Evolutionary conservation across 2,797 vertebrate genomes (phyloP), one percentile per base, ranked within the genome.

Genomic region (Columba guinea): DNA sequence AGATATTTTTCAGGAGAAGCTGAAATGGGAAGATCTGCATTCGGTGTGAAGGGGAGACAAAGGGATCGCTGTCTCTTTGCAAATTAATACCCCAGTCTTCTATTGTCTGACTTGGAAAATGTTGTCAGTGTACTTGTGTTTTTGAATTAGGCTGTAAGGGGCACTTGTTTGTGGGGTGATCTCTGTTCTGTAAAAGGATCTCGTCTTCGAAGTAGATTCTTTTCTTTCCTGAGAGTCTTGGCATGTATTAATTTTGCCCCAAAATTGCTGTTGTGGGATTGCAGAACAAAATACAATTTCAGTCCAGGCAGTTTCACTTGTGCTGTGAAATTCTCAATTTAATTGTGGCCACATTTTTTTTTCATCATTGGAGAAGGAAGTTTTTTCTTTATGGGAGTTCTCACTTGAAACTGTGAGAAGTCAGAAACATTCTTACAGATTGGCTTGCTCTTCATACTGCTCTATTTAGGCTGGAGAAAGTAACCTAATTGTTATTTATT

Each of bases 11-110:
- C 82, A 90, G 87, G 70, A 94, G 71, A 89, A 91, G 84, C 21
- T 79, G 71, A 90, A 83, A 74, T 74, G 87, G 39, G 65, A 78
- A 87, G 35, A 49, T 89, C 79, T 96, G 68, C 81, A 27, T 93
- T 88, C 32, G 3, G 63, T 96, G 84, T 85, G 90, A 92, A 89
- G 81, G 71, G 48, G 84, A 96, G 94, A 94, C 80, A 52, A 95
- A 94, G 94, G 90, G 97, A 77, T 89, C 95, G 51, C 82, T 95
- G 49, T 90, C 82, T 79, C 75, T 89, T 84, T 97, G 95, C 90
- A 90, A 74, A 92, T 94, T 89, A 73, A 68, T 94, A 71, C 59
- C 93, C 13, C 1, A 82, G 51, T 95, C 87, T 96, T 78, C 44
- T 88, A 3, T 70, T 82, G 56, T 94, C 76, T 93, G 32, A 95